These are phyloP conservation scores for Sparidentex hasta DNA, from an alignment of 2,797 vertebrate genomes.

Conservation along the genomic window DNA sequence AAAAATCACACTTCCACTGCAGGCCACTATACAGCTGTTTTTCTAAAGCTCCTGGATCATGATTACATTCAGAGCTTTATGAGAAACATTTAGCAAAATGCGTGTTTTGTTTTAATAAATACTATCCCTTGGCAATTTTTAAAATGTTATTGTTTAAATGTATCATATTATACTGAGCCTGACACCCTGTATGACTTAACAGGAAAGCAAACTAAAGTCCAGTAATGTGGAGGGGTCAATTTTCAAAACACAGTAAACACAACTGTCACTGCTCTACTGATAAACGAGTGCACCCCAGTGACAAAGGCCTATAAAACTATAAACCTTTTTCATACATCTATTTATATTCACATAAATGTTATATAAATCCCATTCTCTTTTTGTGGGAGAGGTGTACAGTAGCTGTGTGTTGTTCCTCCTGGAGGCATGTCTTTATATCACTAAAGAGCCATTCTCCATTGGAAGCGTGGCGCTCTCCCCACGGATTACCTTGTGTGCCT, in stretches of 20 bases:
- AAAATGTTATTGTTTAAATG: neutral
- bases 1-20: neutral
- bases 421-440: constrained; percentile 71
- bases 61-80: neutral
- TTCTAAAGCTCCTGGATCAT: neutral
- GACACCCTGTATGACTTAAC: constrained; percentile 1
- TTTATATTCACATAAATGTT: constrained; percentile 68
- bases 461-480: constrained; percentile 59
- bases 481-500: constrained; percentile 66
- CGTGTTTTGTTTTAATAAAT: neutral
- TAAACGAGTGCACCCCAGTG: constrained; percentile 35
- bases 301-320: constrained; percentile 42
- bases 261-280: constrained; percentile 25
- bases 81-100: neutral
- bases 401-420: constrained; percentile 55
- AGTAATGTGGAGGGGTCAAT: neutral
- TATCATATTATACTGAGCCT: neutral
- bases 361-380: constrained; percentile 51
- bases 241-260: constrained; percentile 20
- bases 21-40: neutral
- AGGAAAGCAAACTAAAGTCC: neutral
- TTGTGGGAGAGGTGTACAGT: constrained; percentile 48
- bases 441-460: constrained; percentile 69
- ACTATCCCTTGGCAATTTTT: neutral
- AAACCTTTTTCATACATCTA: constrained; percentile 56